Evolutionary conservation across 2,113 vertebrate species (phyloP), one percentile per base, ranked within the genome.

Genomic region (Oophaga pumilio): DNA sequence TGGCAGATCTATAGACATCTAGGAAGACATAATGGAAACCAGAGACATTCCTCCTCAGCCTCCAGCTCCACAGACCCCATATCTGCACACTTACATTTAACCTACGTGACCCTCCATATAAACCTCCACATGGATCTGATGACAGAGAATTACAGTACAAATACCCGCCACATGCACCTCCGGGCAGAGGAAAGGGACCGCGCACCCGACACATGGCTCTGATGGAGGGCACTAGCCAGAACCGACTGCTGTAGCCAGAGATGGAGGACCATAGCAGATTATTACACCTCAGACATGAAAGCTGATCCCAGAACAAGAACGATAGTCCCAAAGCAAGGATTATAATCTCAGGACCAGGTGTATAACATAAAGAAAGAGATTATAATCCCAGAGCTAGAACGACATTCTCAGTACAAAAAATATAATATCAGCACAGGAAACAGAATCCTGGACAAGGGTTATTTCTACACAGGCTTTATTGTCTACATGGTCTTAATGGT

Each of bases 81-180:
- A 82, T 64, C 79, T 49, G 7, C 15, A 79, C 59, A 82, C 59
- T 82, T 50, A 82, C 60, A 66, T 82, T 13, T 82, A 64, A 82
- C 79, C 56, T 49, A 49, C 79, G 50, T n/a, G 28, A 49, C 79
- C 26, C 33, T 49, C 12, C 22, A 2, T 33, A 71, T 53, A 84
- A 84, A 68, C 49, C 64, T 71, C n/a, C 62, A 71, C 64, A 69
- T 53, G 43, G n/a, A 56, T 71, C 82, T 71, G 50, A 71, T 56
- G 82, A 84, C 66, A 26, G 50, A 8, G 64, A 83, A 84, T 85
- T 59, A 74, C 62, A 24, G 43, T 52, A 69, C 62, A 84, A 56
- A 82, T 64, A 50, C 18, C 59, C 28, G 18, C 14, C 79, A 82
- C 79, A 33, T 82, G 79, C 12, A 13, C 26, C 28, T 28, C 17